Evolutionary conservation across 2,797 vertebrate genomes (phyloP), one percentile per base, ranked within the genome.

Genomic region (Pyrocephalus nanus): DNA sequence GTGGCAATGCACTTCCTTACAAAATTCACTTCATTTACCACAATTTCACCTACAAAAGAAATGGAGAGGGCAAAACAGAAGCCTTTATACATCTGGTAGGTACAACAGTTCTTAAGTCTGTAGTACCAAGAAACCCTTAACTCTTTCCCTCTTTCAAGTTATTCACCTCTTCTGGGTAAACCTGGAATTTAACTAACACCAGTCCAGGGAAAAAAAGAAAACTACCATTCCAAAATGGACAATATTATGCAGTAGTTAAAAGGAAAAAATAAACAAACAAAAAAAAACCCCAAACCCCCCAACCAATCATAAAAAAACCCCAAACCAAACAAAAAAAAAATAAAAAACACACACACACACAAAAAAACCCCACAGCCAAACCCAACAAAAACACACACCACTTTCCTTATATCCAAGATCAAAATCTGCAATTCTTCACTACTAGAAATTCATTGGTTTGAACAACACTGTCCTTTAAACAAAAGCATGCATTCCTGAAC

Each of bases 21-120:
- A 98, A 99, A 99, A 97, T 98, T 99, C 23, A 98, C 99, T 98
- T 99, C 99, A 30, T 99, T 99, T 67, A 99, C 99, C 34, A 99
- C 98, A 36, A 99, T 99, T 97, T 99, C 99, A 93, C 99, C 99
- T 99, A 96, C 58, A 96, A 91, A 60, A 92, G 92, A 97, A 95
- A 80, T 83, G 43, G n/a, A n/a, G 38, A 40, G 36, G 36, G 36
- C 36, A 38, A 66, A 54, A 58, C 23, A 82, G 23, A 80, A 86
- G 51, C n/a, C 51, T 45, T 6, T 40, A 60, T 83, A 73, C 81
- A 72, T 38, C 45, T 14, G 40, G 22, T 13, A 66, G 7, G 34
- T 43, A 57, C 13, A 77, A 55, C 11, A 70, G 38, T 38, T 79
- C 3, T 3, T 25, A 65, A 48, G 15, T 50, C 45, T 42, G 50